These are phyloP conservation scores for Caenorhabditis plicata DNA, from an alignment of 2,888 invertebrate species.

Conservation along the genomic window DNA sequence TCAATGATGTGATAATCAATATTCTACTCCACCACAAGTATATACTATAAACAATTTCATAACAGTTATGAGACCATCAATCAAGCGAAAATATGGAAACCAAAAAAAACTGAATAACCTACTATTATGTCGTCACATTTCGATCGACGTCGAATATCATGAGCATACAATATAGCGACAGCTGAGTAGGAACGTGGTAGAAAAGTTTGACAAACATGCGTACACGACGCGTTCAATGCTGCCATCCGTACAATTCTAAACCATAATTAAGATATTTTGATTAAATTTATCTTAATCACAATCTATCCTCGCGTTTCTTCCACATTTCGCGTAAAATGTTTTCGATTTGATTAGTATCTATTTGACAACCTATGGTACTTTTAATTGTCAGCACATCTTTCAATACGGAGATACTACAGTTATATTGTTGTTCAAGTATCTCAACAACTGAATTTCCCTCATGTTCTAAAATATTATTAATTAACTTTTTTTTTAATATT, in stretches of 20 bases:
- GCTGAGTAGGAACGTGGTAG: slow-evolving; percentile 27
- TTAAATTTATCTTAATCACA: not conserved
- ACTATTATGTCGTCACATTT: slow-evolving; percentile 20
- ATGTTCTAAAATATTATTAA: slow-evolving; percentile 10
- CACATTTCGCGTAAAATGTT: slow-evolving; percentile 9
- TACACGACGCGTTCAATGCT: slow-evolving; percentile 18
- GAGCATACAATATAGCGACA: slow-evolving; percentile 21
- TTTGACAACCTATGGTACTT: not conserved
- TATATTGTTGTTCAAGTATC: slow-evolving; percentile 15
- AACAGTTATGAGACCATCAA: too few species aligned
- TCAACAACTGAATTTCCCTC: slow-evolving; percentile 17
- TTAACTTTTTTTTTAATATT: not conserved
- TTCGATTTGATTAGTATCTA: slow-evolving; percentile 10
- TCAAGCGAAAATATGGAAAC: too few species aligned
- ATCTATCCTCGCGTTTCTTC: slow-evolving; percentile 19
- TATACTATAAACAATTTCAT: too few species aligned
- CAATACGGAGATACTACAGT: slow-evolving; percentile 11
- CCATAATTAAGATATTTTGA: not conserved
- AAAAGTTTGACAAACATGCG: slow-evolving; percentile 13
- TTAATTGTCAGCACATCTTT: slow-evolving; percentile 9
- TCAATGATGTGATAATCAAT: too few species aligned
- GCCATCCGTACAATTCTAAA: slow-evolving; percentile 25
- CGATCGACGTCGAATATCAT: slow-evolving; percentile 16
- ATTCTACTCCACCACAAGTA: too few species aligned
- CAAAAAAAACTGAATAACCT: not conserved